Base-by-base conservation (phyloP, 2,797 vertebrate genomes). In the Sebastes wilsoni region DNA sequence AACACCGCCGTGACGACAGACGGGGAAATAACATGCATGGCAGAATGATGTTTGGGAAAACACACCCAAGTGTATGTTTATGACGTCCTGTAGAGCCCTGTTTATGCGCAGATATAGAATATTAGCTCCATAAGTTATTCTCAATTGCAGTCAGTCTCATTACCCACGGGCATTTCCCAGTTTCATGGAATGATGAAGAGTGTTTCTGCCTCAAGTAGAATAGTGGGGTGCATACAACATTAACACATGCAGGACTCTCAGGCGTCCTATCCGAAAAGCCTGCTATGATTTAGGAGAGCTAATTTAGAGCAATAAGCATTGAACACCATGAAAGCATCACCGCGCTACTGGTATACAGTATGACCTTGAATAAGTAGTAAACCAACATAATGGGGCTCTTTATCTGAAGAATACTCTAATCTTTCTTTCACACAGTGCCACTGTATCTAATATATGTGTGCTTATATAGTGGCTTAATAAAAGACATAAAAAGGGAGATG, bases 71-170 rank as follows among this genome's bases (percentile, higher is more conserved):
- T 94, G 93, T 87, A 81, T 90, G 93, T 95, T 95, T 94, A 95
- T 90, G 93, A 90, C 85, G 46, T 87, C 79, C 87, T 89, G 89
- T 84, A 85, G 89, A 91, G 92, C 88, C 87, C 84, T 87, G 91
- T 89, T 92, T 92, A 89, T 90, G 94, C 78, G 89, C 92, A 94
- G 90, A 93, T 95, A 94, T 92, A 92, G 94, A 95, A 95, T 96
- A 96, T 96, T 96, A 95, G 94, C 93, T 93, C 95, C 92, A 96
- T 96, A 96, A 95, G 91, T 95, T 96, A 96, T 88, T 93, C 94
- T 93, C 94, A 94, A 95, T 95, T 94, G 94, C 93, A 95, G 92
- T 94, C 91, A 86, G 91, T 93, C 92, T 94, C 94, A 95, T 95
- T 94, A 94, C 94, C 93, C 92, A 89, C 84, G 38, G 91, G 93